Evolutionary conservation across 2,113 vertebrate genomes (phyloP), one percentile per base, ranked within the genome.

Genomic region (Eulemur rufifrons): DNA sequence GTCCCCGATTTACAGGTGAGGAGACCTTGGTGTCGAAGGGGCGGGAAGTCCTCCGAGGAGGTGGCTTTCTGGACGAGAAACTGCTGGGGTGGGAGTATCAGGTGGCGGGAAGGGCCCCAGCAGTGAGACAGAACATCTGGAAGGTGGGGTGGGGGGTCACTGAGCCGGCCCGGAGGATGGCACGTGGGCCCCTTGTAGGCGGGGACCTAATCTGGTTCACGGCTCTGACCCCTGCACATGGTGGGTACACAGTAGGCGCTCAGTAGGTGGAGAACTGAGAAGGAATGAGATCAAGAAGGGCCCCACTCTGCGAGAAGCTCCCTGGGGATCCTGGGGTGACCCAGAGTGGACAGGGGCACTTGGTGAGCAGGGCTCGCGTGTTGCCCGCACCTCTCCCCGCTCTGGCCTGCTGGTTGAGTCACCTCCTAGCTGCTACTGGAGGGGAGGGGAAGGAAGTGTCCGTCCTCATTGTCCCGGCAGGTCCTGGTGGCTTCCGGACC

Each of bases 401-500:
- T 21, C 13, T 6, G 42, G n/a, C 61, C 4, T 66, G 77, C 25
- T 14, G 0, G 11, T 69, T 95, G 89, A 92, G 87, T 96, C 95
- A 96, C 25, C 50, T 91, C 47, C 23, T 15, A 37, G 34, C 86
- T 32, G 12, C 80, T 52, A 12, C 3, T 0, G 21, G 39, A 84
- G 39, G 37, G 17, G 45, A 84, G 39, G 50, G 54, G 32, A 73
- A 89, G 91, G 76, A 95, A 95, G 45, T 77, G 32, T 3, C 66
- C 12, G 5, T 71, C 37, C 78, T 80, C 68, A 83, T 71, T 45
- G 88, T 73, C 68, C 52, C 21, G 3, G 25, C 1, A 0, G 29
- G 73, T 81, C 90, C 50, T 29, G 11, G 73, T 92, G 50, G 74
- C 92, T 97, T 96, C 94, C 97, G 95, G 90, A 87, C 9, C 47